phyloP scores from a whole-genome alignment of 1,140 invertebrate species.

The Hyles vespertilio region DNA sequence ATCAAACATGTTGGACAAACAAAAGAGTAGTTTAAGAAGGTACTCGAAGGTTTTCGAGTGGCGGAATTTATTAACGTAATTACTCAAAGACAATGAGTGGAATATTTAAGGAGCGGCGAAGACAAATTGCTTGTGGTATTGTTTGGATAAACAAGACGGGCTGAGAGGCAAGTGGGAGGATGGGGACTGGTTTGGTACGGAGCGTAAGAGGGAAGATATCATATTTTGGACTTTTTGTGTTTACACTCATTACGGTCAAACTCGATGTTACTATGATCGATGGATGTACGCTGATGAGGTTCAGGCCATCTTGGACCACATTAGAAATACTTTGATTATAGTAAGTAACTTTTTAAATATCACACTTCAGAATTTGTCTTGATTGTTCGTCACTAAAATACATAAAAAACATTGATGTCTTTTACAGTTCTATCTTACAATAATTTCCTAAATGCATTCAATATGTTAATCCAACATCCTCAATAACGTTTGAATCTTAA shows the following conservation, averaged over 20 bases:
- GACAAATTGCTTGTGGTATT: conserved; percentile 58
- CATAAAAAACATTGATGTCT: too few species aligned
- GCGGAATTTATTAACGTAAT: conserved; percentile 63
- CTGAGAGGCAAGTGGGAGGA: conserved; percentile 18
- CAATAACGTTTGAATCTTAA: too few species aligned
- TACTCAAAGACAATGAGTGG: conserved; percentile 60
- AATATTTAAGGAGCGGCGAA: conserved; percentile 56
- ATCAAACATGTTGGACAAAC: conserved; percentile 50
- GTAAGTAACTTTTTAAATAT: too few species aligned
- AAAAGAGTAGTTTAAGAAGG: conserved; percentile 53
- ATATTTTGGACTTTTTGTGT: neutral
- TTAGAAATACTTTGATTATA: neutral
- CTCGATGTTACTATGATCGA: too few species aligned
- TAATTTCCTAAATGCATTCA: too few species aligned
- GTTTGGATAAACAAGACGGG: conserved; percentile 49
- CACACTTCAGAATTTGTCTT: too few species aligned
- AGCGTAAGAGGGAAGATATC: neutral
- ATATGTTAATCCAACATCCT: too few species aligned
- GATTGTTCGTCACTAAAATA: too few species aligned
- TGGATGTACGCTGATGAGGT: too few species aligned
- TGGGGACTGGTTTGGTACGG: conserved; percentile 3
- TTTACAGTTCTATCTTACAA: too few species aligned
- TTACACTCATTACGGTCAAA: neutral
- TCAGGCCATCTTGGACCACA: too few species aligned
- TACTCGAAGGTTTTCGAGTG: conserved; percentile 53